A percentile compares a stretch with the other conserved stretches of the same genome.
Conservation (phyloP, 2,797 vertebrate species). For the Myotis planiceps region DNA sequence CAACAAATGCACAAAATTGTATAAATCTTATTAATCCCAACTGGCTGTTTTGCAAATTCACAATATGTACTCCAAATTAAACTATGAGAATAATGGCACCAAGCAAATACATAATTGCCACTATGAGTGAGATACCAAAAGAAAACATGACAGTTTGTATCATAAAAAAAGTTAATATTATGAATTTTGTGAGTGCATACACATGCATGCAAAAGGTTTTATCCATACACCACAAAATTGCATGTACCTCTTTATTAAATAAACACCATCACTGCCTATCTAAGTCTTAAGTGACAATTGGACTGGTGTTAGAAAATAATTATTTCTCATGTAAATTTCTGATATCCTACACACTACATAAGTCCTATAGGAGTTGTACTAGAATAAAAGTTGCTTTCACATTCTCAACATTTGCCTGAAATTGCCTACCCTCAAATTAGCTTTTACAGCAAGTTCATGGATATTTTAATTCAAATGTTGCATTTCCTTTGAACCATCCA, state of each 20-base stretch:
- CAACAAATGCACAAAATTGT: neutral
- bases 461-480: constrained; percentile 34
- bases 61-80: neutral
- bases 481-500: neutral
- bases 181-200: neutral
- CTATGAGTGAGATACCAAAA: neutral
- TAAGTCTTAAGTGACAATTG: neutral
- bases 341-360: neutral
- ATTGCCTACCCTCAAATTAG: neutral
- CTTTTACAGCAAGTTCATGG: constrained; percentile 11
- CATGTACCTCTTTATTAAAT: neutral
- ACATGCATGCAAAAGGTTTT: neutral
- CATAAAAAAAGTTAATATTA: neutral
- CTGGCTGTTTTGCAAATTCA: neutral
- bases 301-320: neutral
- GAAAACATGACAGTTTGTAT: neutral
- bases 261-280: neutral
- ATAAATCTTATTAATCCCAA: neutral
- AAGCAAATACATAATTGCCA: neutral
- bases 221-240: neutral
- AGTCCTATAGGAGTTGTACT: neutral
- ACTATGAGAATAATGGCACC: neutral
- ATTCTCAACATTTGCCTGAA: constrained; percentile 7
- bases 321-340: neutral
- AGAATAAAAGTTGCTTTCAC: neutral